Base-by-base conservation (phyloP, 2,113 vertebrate species). In the Leucosticte australis region DNA sequence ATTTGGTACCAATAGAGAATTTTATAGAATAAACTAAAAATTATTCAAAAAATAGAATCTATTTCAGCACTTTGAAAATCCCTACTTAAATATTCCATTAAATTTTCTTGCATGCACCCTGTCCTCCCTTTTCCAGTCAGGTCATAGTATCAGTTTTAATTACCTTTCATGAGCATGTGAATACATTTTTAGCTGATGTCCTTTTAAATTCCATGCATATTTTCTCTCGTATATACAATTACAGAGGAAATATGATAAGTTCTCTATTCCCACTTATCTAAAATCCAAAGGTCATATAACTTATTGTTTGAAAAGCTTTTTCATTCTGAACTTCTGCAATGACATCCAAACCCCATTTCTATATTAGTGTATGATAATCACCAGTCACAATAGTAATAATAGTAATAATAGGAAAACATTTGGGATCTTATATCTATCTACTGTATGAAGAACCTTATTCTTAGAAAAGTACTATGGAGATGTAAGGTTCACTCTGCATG, bases 111-210 rank as follows among this genome's bases (percentile, higher is more conserved):
- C 21, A 41, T 47, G 7, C 3, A 52, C 37, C 21, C 35, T 86
- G n/a, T 74, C 27, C 21, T 89, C 8, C 14, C 23, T 18, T 79
- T 67, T 65, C 12, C 44, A 71, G 24, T 83, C 9, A 68, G 69
- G 35, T 67, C 73, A 83, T 67, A 68, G 10, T 57, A 75, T 62
- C 56, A 37, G 28, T 84, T 95, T 97, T 89, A 92, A 92, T 85
- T 89, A 73, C 18, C 85, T 23, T 89, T 89, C 47, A 65, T 44
- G 23, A 91, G 13, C 30, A 90, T n/a, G 21, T 70, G 17, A 84
- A 71, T 82, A 49, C 6, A 67, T 68, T 87, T 88, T 90, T 71
- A 89, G 8, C 24, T 87, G 35, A 89, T 56, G 9, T 56, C 13
- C 24, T 71, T 90, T 94, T 84, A 37, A 81, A 84, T 94, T 84